These are phyloP conservation scores for Cricetomys ansorgei DNA, from an alignment of 2,113 vertebrate species.

Conservation along the genomic window DNA sequence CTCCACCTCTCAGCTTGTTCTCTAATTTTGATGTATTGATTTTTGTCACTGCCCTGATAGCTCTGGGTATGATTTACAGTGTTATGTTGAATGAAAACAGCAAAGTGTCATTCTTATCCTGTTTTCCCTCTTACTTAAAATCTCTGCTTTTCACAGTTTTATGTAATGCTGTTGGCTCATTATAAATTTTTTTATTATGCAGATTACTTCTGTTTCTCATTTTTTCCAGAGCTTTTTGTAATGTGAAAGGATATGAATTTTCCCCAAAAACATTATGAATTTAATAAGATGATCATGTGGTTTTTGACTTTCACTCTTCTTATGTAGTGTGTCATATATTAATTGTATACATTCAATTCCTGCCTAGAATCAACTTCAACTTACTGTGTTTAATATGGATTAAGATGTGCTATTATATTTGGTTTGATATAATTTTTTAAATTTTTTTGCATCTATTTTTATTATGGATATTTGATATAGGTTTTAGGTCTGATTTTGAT, in stretches of 20 bases:
- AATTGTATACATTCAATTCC: neutral
- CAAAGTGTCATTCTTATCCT: neutral
- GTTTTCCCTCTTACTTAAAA: neutral
- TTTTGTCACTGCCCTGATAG: neutral
- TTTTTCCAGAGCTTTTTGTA: neutral
- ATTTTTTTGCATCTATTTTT: neutral
- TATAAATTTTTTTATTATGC: neutral
- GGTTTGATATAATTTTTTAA: neutral
- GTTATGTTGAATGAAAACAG: neutral
- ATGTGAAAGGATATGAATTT: neutral
- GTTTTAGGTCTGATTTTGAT: neutral
- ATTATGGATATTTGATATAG: neutral
- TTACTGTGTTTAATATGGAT: neutral
- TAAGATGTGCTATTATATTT: neutral
- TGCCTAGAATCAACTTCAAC: neutral
- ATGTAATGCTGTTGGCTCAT: neutral
- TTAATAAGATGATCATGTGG: neutral
- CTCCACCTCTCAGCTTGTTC: too few relatives aligned
- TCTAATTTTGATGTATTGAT: neutral
- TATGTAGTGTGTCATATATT: neutral
- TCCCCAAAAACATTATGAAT: neutral
- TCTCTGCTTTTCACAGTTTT: neutral
- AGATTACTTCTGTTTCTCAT: neutral
- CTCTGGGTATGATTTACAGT: too few relatives aligned
- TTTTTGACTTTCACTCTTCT: neutral